A percentile compares a stretch with the other conserved stretches of the same genome.
Conservation (phyloP, 92 coral and sea anemone species). For the Muricea muricata region DNA sequence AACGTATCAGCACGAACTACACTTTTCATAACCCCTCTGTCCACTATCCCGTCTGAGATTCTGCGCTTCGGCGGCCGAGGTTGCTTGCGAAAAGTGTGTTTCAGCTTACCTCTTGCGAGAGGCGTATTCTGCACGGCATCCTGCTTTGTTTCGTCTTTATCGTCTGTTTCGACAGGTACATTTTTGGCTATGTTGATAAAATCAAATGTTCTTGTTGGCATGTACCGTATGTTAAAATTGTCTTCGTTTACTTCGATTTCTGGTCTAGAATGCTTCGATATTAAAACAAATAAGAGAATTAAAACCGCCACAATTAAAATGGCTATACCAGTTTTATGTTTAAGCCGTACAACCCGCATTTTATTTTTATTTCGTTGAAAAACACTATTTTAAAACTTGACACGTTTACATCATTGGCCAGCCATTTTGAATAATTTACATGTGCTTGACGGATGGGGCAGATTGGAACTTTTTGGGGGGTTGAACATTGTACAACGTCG, state of each 20-base stretch:
- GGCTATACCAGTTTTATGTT: conserved; percentile 24
- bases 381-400: neutral
- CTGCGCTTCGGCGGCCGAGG: conserved; percentile 24
- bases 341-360: conserved; percentile 38
- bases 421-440: conserved; percentile 30
- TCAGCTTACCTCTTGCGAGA: conserved; percentile 15
- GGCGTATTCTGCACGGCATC: neutral
- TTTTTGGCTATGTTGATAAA: neutral
- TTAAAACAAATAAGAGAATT: neutral
- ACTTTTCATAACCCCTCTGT: neutral
- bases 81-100: neutral
- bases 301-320: neutral
- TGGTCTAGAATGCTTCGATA: conserved; percentile 6
- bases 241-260: neutral
- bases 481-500: neutral
- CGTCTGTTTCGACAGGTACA: neutral
- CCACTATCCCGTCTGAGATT: conserved; percentile 34
- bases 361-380: neutral
- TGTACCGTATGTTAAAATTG: neutral
- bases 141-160: neutral
- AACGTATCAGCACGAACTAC: conserved; percentile 8
- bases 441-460: neutral
- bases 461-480: neutral
- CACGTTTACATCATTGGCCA: neutral
- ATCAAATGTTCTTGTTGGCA: conserved; percentile 8